These are phyloP conservation scores for Callyntrura guangdongensis DNA, from an alignment of 2,888 invertebrate genomes.

Conservation along the genomic window DNA sequence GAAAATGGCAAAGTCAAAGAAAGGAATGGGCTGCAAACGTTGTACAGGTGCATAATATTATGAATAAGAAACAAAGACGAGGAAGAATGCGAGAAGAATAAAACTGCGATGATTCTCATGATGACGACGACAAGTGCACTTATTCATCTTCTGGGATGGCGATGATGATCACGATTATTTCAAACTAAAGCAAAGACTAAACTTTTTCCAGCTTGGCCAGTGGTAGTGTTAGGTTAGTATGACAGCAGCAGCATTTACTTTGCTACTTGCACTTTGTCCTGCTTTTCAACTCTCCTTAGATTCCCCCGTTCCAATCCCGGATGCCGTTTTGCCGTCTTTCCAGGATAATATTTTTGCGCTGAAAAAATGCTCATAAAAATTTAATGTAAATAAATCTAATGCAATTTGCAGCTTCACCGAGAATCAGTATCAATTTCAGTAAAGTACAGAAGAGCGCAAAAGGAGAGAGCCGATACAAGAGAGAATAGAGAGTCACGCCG, in stretches of 20 bases:
- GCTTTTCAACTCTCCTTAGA: background rate
- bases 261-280: slow-evolving; percentile 46
- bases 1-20: background rate
- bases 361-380: slow-evolving; percentile 62
- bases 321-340: background rate
- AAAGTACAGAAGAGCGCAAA: background rate
- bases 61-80: slow-evolving; percentile 11
- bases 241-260: slow-evolving; percentile 8
- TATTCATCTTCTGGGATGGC: slow-evolving; percentile 25
- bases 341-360: slow-evolving; percentile 3
- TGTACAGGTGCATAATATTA: slow-evolving; percentile 57
- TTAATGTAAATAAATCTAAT: slow-evolving; percentile 76
- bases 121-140: slow-evolving; percentile 50
- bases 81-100: background rate
- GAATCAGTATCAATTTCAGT: slow-evolving; percentile 60
- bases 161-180: slow-evolving; percentile 30
- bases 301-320: background rate
- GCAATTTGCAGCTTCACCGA: slow-evolving; percentile 65
- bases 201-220: background rate
- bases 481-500: background rate
- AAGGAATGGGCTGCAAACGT: background rate
- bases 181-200: background rate
- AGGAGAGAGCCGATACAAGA: background rate
- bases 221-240: background rate
- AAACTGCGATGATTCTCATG: background rate